Percentiles rank a stretch among this genome's conserved stretches.
phyloP scores from a whole-genome alignment of 2,113 vertebrate genomes.

The Colistium nudipinnis region DNA sequence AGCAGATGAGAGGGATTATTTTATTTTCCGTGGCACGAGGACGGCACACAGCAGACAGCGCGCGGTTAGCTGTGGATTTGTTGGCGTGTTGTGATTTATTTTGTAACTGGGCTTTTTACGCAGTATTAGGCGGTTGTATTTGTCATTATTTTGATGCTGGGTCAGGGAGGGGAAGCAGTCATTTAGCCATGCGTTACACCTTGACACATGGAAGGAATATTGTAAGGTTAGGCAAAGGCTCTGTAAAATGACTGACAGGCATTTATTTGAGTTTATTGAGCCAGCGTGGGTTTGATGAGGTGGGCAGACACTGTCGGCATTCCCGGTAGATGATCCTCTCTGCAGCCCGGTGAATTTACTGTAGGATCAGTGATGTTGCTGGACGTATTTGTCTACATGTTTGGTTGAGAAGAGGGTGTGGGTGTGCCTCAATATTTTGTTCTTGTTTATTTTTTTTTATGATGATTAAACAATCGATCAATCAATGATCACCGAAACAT shows the following conservation, averaged over 20 bases:
- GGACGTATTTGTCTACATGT: neutral
- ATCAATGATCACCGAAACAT: too few relatives aligned
- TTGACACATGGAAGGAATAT: neutral
- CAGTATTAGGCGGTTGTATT: conserved; percentile 26
- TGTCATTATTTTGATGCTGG: conserved; percentile 34
- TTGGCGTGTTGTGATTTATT: conserved; percentile 53
- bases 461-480: too few relatives aligned
- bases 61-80: conserved; percentile 65
- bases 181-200: neutral
- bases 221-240: neutral
- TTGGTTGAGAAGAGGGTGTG: neutral
- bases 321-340: neutral
- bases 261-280: neutral
- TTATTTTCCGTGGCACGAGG: conserved; percentile 80
- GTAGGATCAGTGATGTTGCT: neutral
- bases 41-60: conserved; percentile 71
- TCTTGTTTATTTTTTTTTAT: too few relatives aligned
- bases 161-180: neutral
- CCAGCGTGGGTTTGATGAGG: neutral
- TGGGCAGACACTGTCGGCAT: neutral
- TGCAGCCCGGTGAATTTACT: neutral
- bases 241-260: neutral
- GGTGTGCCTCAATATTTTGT: too few relatives aligned
- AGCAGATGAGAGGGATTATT: conserved; percentile 88
- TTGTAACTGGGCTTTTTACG: conserved; percentile 35